Base-by-base conservation (phyloP, 2,113 vertebrate species). In the Pao palembangensis region DNA sequence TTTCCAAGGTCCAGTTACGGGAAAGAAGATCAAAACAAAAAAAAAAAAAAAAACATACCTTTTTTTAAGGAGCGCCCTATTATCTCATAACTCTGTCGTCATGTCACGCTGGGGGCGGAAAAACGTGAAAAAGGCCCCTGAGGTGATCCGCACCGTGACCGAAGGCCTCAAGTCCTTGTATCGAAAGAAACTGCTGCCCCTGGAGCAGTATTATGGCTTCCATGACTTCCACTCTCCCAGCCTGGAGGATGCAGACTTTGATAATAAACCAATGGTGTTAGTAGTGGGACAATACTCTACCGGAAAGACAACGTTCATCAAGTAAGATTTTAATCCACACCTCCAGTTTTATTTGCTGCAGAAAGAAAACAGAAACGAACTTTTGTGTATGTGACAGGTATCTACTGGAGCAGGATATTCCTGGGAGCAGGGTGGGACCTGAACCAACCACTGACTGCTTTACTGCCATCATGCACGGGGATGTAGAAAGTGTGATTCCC, bases 381-480 rank as follows among this genome's bases (percentile, higher is more conserved):
- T 57, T n/a, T 0, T 67, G 18, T 75, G 56, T 76, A 56, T 25
- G 16, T 57, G 46, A 21, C 83, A 94, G 92, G 62, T 98, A 98
- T 74, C 89, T 98, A 6, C 84, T 98, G 84, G 96, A 96, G 81
- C 93, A 98, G 81, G 95, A 98, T 3, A 90, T 98, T 28, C 95
- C 96, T 0, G 96, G 96, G 8, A 94, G 92, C 64, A 92, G 96
- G 1, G 83, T 98, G 16, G 96, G 96, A 0, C 94, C 96, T 0
- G 96, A 98, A 50, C 96, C 96, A 70, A 98, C 95, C 78, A 98
- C 94, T 0, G 96, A 98, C 54, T 93, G 92, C 71, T 98, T 98
- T 43, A 94, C 95, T 6, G 96, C 96, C 0, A 92, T 98, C 77
- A 97, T 98, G 95, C 94, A 96, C 0, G 94, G 94, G 0, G 93